Base-by-base conservation (phyloP, 2,113 vertebrate species). In the Misgurnus mizolepis region DNA sequence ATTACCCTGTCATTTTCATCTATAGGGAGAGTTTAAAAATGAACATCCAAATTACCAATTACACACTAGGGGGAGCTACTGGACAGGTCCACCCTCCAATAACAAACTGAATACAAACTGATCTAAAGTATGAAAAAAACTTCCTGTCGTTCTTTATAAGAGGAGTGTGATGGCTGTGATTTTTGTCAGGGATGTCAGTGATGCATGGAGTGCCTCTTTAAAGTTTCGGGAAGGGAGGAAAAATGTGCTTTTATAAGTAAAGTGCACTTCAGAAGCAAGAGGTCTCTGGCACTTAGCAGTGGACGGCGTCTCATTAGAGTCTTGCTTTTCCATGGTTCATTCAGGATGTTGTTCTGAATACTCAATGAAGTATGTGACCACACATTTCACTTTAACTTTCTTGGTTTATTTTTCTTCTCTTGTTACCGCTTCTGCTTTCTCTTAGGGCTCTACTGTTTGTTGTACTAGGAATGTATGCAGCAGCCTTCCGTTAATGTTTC, bases 61-160 rank as follows among this genome's bases (percentile, higher is more conserved):
- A 67, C 61, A 67, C 91, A 91, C 88, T 82, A 92, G 92, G 86
- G 89, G 91, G 91, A 86, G 90, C 88, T 86, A 90, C 83, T 79
- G 79, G 67, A 85, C 58, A 88, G 72, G 71, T 72, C 73, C 80
- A 65, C 47, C 43, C 8, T 27, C 61, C 78, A 5, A 67, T 47
- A 65, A 49, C 40, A 18, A 66, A 65, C 12, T 7, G 8, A 67
- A 7, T 34, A 34, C 27, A 34, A 34, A 34, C 27, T 34, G 56
- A 40, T 78, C 15, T n/a, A 39, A 67, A 27, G 55, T 47, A 61
- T 62, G 83, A 34, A 34, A 68, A 50, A 78, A 86, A 73, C 22
- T 83, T 45, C 56, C 22, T 45, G 56, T 80, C 40, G 5, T n/a
- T 83, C 47, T 40, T 73, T 76, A 80, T 72, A 58, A 72, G 66